Evolutionary conservation across 2,797 vertebrate species (phyloP).

Genomic region (Melanotaenia boesemani): DNA sequence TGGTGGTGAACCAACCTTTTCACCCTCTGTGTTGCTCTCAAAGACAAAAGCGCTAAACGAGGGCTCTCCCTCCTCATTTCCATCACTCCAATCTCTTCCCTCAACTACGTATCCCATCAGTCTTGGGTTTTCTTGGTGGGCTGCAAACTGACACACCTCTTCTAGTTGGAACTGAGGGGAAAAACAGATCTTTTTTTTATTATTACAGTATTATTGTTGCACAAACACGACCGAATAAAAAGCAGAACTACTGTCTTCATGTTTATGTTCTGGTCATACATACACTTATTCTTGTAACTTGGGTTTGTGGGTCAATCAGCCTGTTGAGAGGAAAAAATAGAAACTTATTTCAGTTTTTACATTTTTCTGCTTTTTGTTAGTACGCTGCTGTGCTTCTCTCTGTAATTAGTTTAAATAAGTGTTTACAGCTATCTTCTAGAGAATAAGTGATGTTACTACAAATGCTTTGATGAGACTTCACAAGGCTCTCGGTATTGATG

Average conservation of each 20-base stretch:
- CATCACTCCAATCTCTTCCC: conserved; percentile 81
- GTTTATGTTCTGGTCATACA: conserved; percentile 75
- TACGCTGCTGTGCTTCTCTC: not conserved
- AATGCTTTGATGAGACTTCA: not conserved
- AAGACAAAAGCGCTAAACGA: conserved; percentile 92
- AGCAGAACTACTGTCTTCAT: not conserved
- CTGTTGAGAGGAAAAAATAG: conserved; percentile 72
- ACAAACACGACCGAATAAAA: not conserved
- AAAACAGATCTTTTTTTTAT: not conserved
- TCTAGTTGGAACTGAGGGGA: conserved; percentile 90
- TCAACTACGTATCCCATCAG: conserved; percentile 94
- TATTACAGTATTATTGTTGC: not conserved
- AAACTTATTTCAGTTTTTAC: not conserved
- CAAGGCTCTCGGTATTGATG: not conserved
- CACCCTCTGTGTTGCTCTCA: conserved; percentile 98
- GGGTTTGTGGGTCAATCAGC: conserved; percentile 98
- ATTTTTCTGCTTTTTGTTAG: not conserved
- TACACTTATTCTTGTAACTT: conserved; percentile 94
- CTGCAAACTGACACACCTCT: conserved; percentile 92
- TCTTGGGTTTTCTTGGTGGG: conserved; percentile 95
- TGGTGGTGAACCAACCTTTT: conserved; percentile 87
- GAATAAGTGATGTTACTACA: not conserved
- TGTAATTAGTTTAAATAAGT: not conserved
- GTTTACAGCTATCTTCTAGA: not conserved
- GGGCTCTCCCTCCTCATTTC: conserved; percentile 80